These are phyloP conservation scores for Caenorhabditis japonica DNA, from an alignment of 2,888 invertebrate species.

Conservation along the genomic window DNA sequence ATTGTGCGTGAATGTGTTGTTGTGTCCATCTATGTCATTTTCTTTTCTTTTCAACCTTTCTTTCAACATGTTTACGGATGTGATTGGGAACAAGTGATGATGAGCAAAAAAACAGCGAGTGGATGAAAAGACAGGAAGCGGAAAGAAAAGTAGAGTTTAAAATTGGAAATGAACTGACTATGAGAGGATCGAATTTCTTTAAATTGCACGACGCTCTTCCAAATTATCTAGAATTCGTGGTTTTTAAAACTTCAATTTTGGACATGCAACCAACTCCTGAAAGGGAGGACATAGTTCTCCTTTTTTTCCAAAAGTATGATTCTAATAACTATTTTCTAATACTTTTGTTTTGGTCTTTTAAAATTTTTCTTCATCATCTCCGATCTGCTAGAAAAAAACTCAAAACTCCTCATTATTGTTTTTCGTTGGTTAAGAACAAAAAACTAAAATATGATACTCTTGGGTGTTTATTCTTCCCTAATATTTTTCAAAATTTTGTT, in stretches of 20 bases:
- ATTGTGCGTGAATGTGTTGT: constrained; percentile 17
- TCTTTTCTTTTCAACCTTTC: constrained; percentile 20
- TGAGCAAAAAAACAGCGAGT: constrained; percentile 16
- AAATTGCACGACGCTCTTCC: background rate
- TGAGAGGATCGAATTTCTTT: constrained; percentile 25
- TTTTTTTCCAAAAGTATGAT: too few species aligned
- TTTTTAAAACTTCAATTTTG: constrained; percentile 14
- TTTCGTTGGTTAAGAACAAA: too few species aligned
- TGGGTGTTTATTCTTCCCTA: constrained; percentile 8
- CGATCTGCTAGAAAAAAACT: too few species aligned
- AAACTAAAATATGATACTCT: constrained; percentile 26
- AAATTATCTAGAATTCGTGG: too few species aligned
- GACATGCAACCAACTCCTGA: too few species aligned
- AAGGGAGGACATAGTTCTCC: too few species aligned
- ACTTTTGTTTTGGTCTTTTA: too few species aligned
- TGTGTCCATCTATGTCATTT: constrained; percentile 28
- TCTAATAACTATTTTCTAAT: too few species aligned
- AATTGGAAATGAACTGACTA: constrained; percentile 23
- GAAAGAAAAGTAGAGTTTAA: constrained; percentile 1
- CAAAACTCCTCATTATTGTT: constrained; percentile 13
- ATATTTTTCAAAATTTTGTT: constrained; percentile 23
- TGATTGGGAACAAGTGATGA: constrained; percentile 26
- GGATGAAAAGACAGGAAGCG: too few species aligned
- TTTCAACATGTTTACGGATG: constrained; percentile 13
- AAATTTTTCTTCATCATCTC: too few species aligned